Conservation (phyloP, 2,888 invertebrate genomes). For the Hedya salicella region DNA sequence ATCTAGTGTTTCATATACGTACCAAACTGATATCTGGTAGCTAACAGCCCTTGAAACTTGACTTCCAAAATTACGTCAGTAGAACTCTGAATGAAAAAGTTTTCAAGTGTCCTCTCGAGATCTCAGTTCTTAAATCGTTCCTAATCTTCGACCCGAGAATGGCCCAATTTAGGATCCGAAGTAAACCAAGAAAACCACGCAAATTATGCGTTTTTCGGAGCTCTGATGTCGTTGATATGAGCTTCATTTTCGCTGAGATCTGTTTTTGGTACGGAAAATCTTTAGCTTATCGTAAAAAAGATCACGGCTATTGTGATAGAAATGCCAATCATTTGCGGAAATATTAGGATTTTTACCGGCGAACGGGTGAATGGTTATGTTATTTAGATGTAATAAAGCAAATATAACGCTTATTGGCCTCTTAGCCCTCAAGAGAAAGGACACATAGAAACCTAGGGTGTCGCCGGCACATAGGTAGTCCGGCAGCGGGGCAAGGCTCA, state of each 20-base stretch:
- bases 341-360: not conserved
- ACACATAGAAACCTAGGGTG: too few relatives aligned
- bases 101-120: not conserved
- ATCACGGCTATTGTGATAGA: not conserved
- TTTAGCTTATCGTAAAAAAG: not conserved
- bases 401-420: not conserved
- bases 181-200: not conserved
- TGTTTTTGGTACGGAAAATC: not conserved
- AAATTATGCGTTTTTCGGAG: not conserved
- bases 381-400: too few relatives aligned
- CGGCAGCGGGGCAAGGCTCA: too few relatives aligned
- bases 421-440: too few relatives aligned
- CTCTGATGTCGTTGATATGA: not conserved
- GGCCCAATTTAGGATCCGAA: not conserved
- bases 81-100: not conserved
- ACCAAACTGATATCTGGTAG: not conserved
- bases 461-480: too few relatives aligned
- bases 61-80: not conserved
- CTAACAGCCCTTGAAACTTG: not conserved
- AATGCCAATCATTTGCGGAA: not conserved
- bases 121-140: not conserved
- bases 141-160: not conserved
- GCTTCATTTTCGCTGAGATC: not conserved
- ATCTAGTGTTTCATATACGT: too few relatives aligned
- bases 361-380: not conserved